These are phyloP conservation scores for Lepeophtheirus nordmannii DNA, from an alignment of 2,888 invertebrate species.

Conservation along the genomic window DNA sequence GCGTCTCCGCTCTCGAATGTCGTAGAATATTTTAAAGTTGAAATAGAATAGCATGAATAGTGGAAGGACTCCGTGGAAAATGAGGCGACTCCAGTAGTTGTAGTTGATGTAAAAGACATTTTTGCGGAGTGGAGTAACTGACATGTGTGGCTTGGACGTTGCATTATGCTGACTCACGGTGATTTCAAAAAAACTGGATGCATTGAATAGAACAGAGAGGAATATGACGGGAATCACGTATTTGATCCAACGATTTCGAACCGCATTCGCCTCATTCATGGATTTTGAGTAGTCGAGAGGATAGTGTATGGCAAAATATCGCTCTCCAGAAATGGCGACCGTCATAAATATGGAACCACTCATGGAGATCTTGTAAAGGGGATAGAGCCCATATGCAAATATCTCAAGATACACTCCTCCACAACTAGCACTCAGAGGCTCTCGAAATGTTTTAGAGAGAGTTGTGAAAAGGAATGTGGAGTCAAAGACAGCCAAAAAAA, in stretches of 20 bases:
- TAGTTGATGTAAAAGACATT: background rate
- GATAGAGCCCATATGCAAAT: background rate
- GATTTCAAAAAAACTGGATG: background rate
- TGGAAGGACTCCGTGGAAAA: background rate
- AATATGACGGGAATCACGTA: background rate
- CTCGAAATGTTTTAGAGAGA: background rate
- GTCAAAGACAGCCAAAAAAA: background rate
- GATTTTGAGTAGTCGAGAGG: background rate
- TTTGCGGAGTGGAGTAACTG: background rate
- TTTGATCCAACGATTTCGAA: constrained; percentile 5
- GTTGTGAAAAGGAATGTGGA: background rate
- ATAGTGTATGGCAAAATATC: background rate
- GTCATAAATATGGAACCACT: background rate
- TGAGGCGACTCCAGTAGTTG: background rate
- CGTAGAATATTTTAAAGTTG: background rate
- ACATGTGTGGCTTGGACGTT: background rate
- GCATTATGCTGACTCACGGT: background rate
- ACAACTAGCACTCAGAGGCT: background rate
- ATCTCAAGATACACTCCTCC: background rate
- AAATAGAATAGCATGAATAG: background rate
- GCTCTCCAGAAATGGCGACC: background rate
- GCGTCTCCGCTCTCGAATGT: background rate
- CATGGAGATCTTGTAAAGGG: background rate
- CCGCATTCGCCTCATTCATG: background rate
- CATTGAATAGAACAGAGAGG: background rate